A percentile compares a stretch with the other conserved stretches of the same genome.
Conservation (phyloP, 2,797 vertebrate species). For the Sebastolobus altivelis region DNA sequence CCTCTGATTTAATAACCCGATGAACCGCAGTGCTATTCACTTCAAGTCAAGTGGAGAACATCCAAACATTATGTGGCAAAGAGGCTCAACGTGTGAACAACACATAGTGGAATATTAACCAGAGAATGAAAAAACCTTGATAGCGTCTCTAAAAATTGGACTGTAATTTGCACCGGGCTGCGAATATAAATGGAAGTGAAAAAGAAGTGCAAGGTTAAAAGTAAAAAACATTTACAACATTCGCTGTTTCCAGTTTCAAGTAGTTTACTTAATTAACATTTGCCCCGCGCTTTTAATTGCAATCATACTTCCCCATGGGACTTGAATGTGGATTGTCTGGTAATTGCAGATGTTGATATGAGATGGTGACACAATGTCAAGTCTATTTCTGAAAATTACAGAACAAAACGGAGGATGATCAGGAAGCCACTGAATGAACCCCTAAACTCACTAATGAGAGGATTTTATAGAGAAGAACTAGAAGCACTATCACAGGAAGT, state of each 20-base stretch:
- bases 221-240: conserved; percentile 85
- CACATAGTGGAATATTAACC: neutral
- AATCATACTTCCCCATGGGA: conserved; percentile 94
- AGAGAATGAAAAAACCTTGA: conserved; percentile 4
- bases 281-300: conserved; percentile 98
- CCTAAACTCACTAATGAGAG: conserved; percentile 5
- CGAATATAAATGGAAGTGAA: conserved; percentile 30
- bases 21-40: conserved; percentile 76
- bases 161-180: conserved; percentile 38
- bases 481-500: neutral
- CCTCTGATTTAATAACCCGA: conserved; percentile 85
- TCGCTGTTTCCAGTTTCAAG: conserved; percentile 93
- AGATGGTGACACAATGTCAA: conserved; percentile 92
- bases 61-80: conserved; percentile 21
- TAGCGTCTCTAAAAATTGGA: conserved; percentile 30
- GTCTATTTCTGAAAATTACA: conserved; percentile 70
- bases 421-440: conserved; percentile 19
- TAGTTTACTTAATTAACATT: conserved; percentile 99
- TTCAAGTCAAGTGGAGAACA: conserved; percentile 49
- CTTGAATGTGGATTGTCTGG: conserved; percentile 88
- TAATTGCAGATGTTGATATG: conserved; percentile 98
- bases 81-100: conserved; percentile 23
- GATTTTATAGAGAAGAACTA: conserved; percentile 18
- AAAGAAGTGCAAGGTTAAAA: conserved; percentile 65
- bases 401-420: conserved; percentile 48